phyloP scores from a whole-genome alignment of 2,888 invertebrate genomes.

The Drosophila algonquin region DNA sequence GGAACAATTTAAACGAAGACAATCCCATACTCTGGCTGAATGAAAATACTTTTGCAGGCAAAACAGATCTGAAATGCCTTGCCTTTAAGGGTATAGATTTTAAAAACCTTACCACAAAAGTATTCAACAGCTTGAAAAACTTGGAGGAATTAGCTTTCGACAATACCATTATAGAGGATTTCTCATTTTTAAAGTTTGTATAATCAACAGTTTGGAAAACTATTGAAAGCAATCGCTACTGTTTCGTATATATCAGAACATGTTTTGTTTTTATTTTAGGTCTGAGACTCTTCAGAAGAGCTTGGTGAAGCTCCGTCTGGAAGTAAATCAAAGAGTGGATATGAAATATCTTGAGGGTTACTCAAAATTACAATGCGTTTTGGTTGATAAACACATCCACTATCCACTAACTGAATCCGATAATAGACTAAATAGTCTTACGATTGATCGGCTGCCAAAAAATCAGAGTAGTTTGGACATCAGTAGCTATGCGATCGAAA shows the following conservation, averaged over 20 bases:
- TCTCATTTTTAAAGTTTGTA: background rate
- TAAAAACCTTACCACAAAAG: background rate
- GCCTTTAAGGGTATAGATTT: accelerated
- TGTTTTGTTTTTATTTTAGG: background rate
- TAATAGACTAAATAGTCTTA: constrained; percentile 5
- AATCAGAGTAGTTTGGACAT: constrained; percentile 21
- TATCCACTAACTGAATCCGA: constrained; percentile 22
- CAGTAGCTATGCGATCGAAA: constrained; percentile 3
- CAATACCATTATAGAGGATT: background rate
- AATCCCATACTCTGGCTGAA: background rate
- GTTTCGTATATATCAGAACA: background rate
- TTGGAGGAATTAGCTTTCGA: accelerated
- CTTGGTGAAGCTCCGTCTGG: constrained; percentile 6
- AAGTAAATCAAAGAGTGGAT: constrained; percentile 1
- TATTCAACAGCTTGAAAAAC: background rate
- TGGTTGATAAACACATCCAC: background rate
- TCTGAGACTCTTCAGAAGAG: constrained; percentile 1
- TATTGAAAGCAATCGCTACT: background rate
- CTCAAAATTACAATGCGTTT: background rate
- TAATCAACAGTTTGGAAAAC: background rate
- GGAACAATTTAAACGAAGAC: background rate
- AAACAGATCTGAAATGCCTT: background rate
- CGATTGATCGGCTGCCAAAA: background rate
- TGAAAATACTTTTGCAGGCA: background rate
- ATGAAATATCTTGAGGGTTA: constrained; percentile 14